Evolutionary conservation across 92 coral and sea anemone species (phyloP), one percentile per base, ranked within the genome.

Genomic region (Hydrozoanthus gracilis): DNA sequence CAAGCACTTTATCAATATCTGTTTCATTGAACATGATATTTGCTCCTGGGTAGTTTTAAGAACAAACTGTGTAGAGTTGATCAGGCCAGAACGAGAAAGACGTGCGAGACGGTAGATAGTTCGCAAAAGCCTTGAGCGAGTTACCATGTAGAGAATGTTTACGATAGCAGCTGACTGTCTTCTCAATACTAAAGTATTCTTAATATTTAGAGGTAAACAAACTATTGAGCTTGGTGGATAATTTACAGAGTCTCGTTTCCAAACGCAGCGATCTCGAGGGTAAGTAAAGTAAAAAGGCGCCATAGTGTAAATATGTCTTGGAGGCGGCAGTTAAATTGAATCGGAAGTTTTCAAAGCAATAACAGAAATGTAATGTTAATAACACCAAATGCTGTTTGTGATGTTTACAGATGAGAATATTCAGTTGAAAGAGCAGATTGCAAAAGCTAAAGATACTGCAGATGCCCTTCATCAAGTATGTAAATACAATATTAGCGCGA

Each of bases 181-280:
- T 18, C 44, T 44, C 76, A 10, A 46, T 10, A 35, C 4, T 18
- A 16, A 14, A 13, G 64, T 14, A 6, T 15, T 20, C n/a, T 50
- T 68, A 5, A 20, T 45, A 7, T 76, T n/a, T 49, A 96, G 99
- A 95, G 72, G 84, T 91, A 51, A 90, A 74, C 77, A 95, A 88
- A 60, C 90, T 96, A 54, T 86, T 91, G 79, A 73, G 90, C 51
- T 95, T 96, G 93, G 94, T 95, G 45, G 94, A 95, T 83, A 92
- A 91, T 77, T 92, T 96, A 5, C 99, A 96, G 89, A 88, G 45
- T 15, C 90, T 93, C 79, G 51, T 96, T 7, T 91, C 94, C 1
- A 91, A 93, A 84, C 91, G 98, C 78, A 93, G 98, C 82, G 94
- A 93, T 86, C 77, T 95, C 10, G 98, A 96, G 91, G 99, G 99